Conservation (phyloP, 2,113 vertebrate genomes). For the Columbina picui region DNA sequence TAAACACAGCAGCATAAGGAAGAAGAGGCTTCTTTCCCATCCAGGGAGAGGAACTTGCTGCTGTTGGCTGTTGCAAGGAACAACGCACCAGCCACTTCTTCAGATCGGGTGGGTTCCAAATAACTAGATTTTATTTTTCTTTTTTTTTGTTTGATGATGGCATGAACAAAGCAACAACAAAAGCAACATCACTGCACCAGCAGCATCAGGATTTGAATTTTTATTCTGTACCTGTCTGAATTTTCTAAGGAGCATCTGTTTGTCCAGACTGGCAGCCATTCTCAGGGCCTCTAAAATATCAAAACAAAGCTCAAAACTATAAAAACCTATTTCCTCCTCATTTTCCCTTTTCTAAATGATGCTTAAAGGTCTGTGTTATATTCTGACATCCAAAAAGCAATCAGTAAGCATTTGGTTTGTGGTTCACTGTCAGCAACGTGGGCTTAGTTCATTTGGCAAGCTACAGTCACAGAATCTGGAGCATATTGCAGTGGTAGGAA, state of each 20-base stretch:
- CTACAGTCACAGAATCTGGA: not conserved
- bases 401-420: not conserved
- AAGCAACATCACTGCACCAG: conserved; percentile 45
- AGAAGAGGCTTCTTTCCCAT: conserved; percentile 32
- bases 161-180: conserved; percentile 58
- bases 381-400: not conserved
- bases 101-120: conserved; percentile 63
- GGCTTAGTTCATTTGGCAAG: not conserved
- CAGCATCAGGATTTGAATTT: conserved; percentile 45
- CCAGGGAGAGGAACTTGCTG: conserved; percentile 36
- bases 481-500: not conserved
- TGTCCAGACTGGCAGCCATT: conserved; percentile 68
- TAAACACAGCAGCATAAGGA: not conserved
- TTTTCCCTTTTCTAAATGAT: conserved; percentile 13
- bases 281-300: conserved; percentile 12
- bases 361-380: not conserved
- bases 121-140: not conserved
- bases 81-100: conserved; percentile 32
- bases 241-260: conserved; percentile 36
- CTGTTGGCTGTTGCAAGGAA: conserved; percentile 31
- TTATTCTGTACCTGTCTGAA: conserved; percentile 33
- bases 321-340: not conserved
- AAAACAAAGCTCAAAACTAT: not conserved
- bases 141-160: conserved; percentile 38
- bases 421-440: not conserved